Percentiles rank a stretch among this genome's conserved stretches.
These are phyloP conservation scores for Hippocampus mohnikei DNA, from an alignment of 2,113 vertebrate genomes.

Conservation along the genomic window DNA sequence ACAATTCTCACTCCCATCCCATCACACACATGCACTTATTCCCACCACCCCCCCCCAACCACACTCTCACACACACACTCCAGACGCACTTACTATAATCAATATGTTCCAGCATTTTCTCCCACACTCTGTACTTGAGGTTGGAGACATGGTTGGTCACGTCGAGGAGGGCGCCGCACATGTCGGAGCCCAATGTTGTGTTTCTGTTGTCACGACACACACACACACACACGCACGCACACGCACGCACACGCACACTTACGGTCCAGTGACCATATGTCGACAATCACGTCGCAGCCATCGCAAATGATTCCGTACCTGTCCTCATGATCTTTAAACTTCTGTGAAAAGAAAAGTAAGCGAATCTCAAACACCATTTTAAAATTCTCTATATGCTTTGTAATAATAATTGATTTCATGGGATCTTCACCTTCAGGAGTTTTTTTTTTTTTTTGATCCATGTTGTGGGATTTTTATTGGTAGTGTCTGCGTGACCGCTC, in stretches of 20 bases:
- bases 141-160: slow-evolving; percentile 64
- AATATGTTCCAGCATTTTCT: slow-evolving; percentile 60
- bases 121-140: slow-evolving; percentile 68
- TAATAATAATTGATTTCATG: too few species aligned
- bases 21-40: too few species aligned
- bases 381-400: too few species aligned
- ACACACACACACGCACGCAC: slow-evolving; percentile 1
- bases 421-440: too few species aligned
- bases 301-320: slow-evolving; percentile 39
- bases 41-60: background rate
- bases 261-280: background rate
- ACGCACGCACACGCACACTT: background rate
- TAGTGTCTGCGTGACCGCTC: too few species aligned
- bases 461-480: too few species aligned
- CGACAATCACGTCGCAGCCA: background rate
- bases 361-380: background rate
- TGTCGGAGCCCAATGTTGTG: slow-evolving; percentile 32
- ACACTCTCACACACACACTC: background rate
- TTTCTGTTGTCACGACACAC: slow-evolving; percentile 41
- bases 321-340: slow-evolving; percentile 60
- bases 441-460: too few species aligned
- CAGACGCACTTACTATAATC: slow-evolving; percentile 62
- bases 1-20: too few species aligned
- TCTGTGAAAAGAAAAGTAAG: slow-evolving; percentile 47
- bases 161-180: slow-evolving; percentile 61